A percentile compares a stretch with the other conserved stretches of the same genome.
phyloP scores from a whole-genome alignment of 2,888 invertebrate species.

The Plebejus anna region DNA sequence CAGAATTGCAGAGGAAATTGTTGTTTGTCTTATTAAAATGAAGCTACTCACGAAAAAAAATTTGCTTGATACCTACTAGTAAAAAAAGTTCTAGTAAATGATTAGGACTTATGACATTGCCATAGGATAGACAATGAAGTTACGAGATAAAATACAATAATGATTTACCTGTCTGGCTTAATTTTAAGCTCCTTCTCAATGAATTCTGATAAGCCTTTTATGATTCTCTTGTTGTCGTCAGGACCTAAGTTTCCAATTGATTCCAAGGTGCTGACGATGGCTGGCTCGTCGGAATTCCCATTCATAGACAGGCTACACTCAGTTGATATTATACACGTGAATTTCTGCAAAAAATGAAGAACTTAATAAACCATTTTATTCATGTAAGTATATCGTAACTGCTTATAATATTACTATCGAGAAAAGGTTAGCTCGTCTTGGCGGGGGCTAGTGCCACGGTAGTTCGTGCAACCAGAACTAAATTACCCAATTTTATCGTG shows the following conservation, averaged over 20 bases:
- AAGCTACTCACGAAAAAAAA: no score
- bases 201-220: conserved; percentile 49
- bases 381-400: no score
- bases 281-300: conserved; percentile 38
- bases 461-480: no score
- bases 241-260: conserved; percentile 43
- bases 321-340: conserved; percentile 38
- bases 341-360: conserved; percentile 36
- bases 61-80: no score
- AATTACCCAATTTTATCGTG: no score
- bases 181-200: conserved; percentile 56
- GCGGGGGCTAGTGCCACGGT: no score
- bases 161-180: conserved; percentile 47
- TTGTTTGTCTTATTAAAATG: no score
- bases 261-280: conserved; percentile 39
- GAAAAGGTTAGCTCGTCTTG: no score
- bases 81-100: no score
- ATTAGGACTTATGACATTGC: background rate
- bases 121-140: background rate
- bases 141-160: background rate
- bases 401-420: no score
- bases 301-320: conserved; percentile 40
- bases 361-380: no score
- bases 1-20: no score
- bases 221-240: conserved; percentile 44